Conservation (phyloP, 2,888 invertebrate genomes). For the Platycheirus albimanus region DNA sequence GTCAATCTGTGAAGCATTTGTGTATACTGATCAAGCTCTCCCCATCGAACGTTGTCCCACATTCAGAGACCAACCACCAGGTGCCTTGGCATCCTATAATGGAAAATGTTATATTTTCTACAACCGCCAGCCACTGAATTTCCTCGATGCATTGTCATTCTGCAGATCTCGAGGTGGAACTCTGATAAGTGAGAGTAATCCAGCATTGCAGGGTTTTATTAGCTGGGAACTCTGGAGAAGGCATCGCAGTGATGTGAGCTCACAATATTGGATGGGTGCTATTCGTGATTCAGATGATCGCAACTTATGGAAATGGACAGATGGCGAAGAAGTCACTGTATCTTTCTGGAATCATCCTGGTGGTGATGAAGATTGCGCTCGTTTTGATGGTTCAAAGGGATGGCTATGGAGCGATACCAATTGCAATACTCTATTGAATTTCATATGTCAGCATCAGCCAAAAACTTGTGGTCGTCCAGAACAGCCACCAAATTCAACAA, state of each 20-base stretch:
- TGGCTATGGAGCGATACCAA: constrained; percentile 98
- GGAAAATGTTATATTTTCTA: constrained; percentile 98
- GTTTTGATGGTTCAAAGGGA: constrained; percentile 95
- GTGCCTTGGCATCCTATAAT: constrained; percentile 95
- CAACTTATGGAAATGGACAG: constrained; percentile 94
- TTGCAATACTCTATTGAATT: constrained; percentile 92
- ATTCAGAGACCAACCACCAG: constrained; percentile 95
- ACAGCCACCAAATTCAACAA: constrained; percentile 96
- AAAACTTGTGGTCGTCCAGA: constrained; percentile 95
- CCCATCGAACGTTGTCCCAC: constrained; percentile 96
- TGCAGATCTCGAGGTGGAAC: constrained; percentile 92
- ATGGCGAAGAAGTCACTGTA: constrained; percentile 93
- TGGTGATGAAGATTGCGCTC: constrained; percentile 92
- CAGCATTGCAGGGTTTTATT: constrained; percentile 95
- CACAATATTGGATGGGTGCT: constrained; percentile 97
- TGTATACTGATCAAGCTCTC: constrained; percentile 95
- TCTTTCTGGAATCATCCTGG: constrained; percentile 96
- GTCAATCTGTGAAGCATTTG: constrained; percentile 96
- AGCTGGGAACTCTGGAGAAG: constrained; percentile 97
- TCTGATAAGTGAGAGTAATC: constrained; percentile 95
- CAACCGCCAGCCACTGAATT: constrained; percentile 91
- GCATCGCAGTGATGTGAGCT: constrained; percentile 94
- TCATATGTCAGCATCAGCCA: constrained; percentile 96
- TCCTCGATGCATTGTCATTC: constrained; percentile 90
- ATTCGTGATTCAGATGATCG: constrained; percentile 91